phyloP scores from a whole-genome alignment of 2,797 vertebrate genomes.

The Protonibea diacanthus region DNA sequence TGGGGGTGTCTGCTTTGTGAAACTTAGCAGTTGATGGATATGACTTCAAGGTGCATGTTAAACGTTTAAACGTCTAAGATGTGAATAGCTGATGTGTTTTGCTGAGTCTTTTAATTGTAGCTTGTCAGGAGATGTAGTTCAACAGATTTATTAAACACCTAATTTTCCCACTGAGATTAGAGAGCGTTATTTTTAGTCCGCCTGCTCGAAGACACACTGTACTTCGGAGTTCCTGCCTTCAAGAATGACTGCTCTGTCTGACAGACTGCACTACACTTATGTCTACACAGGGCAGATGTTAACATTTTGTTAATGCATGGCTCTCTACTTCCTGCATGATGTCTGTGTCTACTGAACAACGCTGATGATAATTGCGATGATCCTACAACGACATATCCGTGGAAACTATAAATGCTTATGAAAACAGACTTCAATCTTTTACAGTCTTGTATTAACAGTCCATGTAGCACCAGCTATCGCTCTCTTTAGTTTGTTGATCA shows the following conservation, averaged over 20 bases:
- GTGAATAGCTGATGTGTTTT: conserved; percentile 78
- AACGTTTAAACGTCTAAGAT: conserved; percentile 71
- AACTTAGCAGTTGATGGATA: conserved; percentile 77
- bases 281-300: conserved; percentile 56
- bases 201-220: conserved; percentile 55
- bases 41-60: conserved; percentile 73
- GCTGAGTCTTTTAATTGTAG: conserved; percentile 74
- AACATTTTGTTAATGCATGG: conserved; percentile 43
- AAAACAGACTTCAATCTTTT: conserved; percentile 12
- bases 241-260: conserved; percentile 60
- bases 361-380: conserved; percentile 53
- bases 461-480: conserved; percentile 49
- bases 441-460: conserved; percentile 34
- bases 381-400: conserved; percentile 19
- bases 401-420: conserved; percentile 38
- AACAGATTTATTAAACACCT: conserved; percentile 82
- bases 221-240: conserved; percentile 57
- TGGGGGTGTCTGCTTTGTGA: conserved; percentile 73
- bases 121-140: conserved; percentile 76
- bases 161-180: conserved; percentile 78
- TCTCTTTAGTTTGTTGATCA: conserved; percentile 36
- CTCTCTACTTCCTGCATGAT: conserved; percentile 34
- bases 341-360: conserved; percentile 42
- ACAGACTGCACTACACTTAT: conserved; percentile 19
- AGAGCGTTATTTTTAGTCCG: conserved; percentile 76